Base-by-base conservation (phyloP, 2,113 vertebrate species). In the Craseonycteris thonglongyai region DNA sequence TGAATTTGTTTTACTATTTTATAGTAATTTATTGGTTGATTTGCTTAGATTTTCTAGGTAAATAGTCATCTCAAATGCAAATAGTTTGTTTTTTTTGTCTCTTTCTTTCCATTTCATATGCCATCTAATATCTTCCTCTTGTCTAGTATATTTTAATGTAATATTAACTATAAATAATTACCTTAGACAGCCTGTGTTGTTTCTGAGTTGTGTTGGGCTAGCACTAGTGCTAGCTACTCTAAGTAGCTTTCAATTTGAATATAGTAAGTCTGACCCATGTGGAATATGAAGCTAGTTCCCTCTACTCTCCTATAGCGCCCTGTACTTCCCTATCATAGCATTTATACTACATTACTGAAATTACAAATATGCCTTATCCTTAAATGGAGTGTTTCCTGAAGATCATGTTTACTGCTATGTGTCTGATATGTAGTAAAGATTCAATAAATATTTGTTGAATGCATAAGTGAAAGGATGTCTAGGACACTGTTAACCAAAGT, bases 41-140 rank as follows among this genome's bases (percentile, higher is more conserved):
- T 93, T 95, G 3, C 42, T 92, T 88, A 76, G 45, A 0, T 85
- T 88, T 90, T 93, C 51, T 24, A 93, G 42, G 30, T 68, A 42
- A 85, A 71, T 11, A 90, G n/a, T 66, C 18, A 40, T 78, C 72
- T n/a, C 30, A 90, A 78, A 45, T 88, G 42, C 40, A 93, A 83
- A 90, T 79, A 58, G 49, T 51, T 51, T 51, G 49, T 51, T 59
- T 38, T 63, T 47, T 47, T 87, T 54, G 30, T 38, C 7, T 66
- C 6, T 54, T 68, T 4, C 16, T 89, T 87, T 76, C 47, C 24
- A 83, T 63, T 56, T 51, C 18, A 28, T 74, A 28, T 45, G 8
- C 66, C n/a, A 45, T 45, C 7, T n/a, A 49, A 58, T 82, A 40
- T 19, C 35, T 86, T 81, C 26, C 30, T 94, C 38, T 92, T 91